These are phyloP conservation scores for Boloria euphrosyne DNA, from an alignment of 2,888 invertebrate species.

Conservation along the genomic window DNA sequence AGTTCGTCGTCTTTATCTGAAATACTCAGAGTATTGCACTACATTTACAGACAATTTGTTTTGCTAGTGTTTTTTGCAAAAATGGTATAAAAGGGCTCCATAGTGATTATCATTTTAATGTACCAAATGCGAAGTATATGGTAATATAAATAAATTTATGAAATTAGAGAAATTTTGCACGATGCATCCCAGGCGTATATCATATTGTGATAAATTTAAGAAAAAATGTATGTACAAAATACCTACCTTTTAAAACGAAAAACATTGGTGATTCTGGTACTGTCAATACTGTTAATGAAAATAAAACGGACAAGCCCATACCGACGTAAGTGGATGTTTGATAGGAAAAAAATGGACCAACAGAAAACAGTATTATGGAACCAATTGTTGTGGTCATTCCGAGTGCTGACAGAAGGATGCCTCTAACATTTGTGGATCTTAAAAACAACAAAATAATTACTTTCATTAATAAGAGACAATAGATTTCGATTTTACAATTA, in stretches of 20 bases:
- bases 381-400: conserved; percentile 50
- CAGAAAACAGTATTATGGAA: conserved; percentile 44
- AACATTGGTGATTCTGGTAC: conserved; percentile 57
- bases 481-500: too few relatives aligned
- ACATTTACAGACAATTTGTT: conserved; percentile 32
- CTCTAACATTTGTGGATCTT: conserved; percentile 56
- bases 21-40: conserved; percentile 30
- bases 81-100: too few relatives aligned
- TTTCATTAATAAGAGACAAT: too few relatives aligned
- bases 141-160: too few relatives aligned
- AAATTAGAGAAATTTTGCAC: too few relatives aligned
- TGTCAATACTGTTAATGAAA: conserved; percentile 40
- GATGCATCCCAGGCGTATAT: too few relatives aligned
- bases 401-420: conserved; percentile 49
- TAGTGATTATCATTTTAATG: too few relatives aligned
- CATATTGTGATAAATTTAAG: background rate
- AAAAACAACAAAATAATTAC: too few relatives aligned
- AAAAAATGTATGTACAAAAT: background rate
- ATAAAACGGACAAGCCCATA: conserved; percentile 39
- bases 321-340: conserved; percentile 45
- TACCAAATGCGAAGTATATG: too few relatives aligned
- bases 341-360: conserved; percentile 50
- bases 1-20: conserved; percentile 48
- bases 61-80: too few relatives aligned
- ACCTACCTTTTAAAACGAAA: conserved; percentile 50